phyloP scores from a whole-genome alignment of 2,797 vertebrate genomes.

The Sternotherus odoratus region DNA sequence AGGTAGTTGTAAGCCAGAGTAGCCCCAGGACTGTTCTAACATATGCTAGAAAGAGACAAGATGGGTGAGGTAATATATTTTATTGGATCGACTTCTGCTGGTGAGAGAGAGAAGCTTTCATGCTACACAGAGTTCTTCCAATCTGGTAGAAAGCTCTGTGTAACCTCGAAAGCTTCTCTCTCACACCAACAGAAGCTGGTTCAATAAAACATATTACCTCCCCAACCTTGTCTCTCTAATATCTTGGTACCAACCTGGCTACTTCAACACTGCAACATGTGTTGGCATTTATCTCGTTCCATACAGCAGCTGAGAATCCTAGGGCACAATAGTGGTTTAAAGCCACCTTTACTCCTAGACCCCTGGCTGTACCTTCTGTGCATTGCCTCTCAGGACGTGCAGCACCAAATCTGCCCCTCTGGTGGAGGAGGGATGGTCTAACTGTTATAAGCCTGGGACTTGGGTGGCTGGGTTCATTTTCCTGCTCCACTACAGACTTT shows the following conservation, averaged over 20 bases:
- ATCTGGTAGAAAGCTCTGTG: background rate
- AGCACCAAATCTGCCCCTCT: background rate
- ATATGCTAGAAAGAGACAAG: background rate
- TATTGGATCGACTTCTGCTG: too few species aligned
- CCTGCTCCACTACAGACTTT: background rate
- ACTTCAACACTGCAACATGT: background rate
- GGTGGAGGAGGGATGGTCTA: background rate
- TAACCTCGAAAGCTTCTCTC: background rate
- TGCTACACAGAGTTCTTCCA: background rate
- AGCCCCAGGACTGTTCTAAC: background rate
- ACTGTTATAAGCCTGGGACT: background rate
- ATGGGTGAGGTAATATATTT: too few species aligned
- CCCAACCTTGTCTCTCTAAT: background rate
- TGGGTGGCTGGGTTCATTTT: background rate
- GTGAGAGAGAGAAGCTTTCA: too few species aligned
- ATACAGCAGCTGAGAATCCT: background rate
- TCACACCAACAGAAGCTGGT: background rate
- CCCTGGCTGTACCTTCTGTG: background rate
- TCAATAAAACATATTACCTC: background rate
- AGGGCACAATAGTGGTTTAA: background rate
- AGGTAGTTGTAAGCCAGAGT: background rate
- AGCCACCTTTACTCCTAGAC: background rate
- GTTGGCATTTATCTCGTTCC: background rate
- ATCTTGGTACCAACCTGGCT: background rate
- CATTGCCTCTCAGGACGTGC: background rate